These are phyloP conservation scores for Beroe ovata DNA, from an alignment of 37 sponge, comb jelly and placozoan genomes.

Conservation along the genomic window DNA sequence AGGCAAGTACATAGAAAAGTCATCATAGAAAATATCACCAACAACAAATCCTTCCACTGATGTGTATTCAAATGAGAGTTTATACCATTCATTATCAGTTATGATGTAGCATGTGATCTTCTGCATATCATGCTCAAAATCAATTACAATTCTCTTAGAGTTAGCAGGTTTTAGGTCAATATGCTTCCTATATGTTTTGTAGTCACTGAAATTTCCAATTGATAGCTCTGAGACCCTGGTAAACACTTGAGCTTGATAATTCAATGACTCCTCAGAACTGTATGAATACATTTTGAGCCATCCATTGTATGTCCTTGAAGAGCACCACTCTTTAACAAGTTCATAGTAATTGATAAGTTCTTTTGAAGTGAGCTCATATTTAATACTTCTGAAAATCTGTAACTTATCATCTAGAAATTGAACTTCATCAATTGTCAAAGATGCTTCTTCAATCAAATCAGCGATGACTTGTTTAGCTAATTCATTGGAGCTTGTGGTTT, in stretches of 20 bases:
- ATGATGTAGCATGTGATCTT: slow-evolving; percentile 55
- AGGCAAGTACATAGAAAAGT: slow-evolving; percentile 33
- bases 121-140: slow-evolving; percentile 48
- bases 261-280: slow-evolving; percentile 4
- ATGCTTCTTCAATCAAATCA: slow-evolving; percentile 8
- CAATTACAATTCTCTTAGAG: slow-evolving; percentile 27
- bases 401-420: not conserved
- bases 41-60: slow-evolving; percentile 65
- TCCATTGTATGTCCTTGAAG: not conserved
- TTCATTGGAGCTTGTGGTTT: too few species aligned
- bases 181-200: not conserved
- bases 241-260: slow-evolving; percentile 22
- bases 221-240: slow-evolving; percentile 53
- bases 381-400: not conserved
- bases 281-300: not conserved
- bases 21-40: slow-evolving; percentile 42
- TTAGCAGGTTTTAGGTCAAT: slow-evolving; percentile 8
- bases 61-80: slow-evolving; percentile 3
- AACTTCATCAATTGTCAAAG: not conserved
- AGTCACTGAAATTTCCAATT: slow-evolving; percentile 44
- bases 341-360: not conserved
- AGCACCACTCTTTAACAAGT: slow-evolving; percentile 18
- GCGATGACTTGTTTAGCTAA: not conserved
- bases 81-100: slow-evolving; percentile 54
- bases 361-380: slow-evolving; percentile 9